Evolutionary conservation across 1,140 invertebrate species (phyloP), one percentile per base, ranked within the genome.

Genomic region (Nixonia krombeini): DNA sequence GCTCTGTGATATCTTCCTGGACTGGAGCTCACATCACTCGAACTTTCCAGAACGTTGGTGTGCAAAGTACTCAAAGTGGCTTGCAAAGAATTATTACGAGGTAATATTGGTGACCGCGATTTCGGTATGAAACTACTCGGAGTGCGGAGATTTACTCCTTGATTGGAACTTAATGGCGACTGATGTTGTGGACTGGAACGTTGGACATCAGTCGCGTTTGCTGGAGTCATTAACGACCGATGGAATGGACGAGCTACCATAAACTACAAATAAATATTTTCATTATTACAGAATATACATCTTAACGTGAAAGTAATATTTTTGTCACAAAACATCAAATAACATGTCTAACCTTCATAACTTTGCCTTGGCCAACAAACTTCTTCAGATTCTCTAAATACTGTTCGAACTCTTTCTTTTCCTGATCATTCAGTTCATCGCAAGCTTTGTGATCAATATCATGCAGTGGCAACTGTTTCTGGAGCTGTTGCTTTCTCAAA

Each of bases 381-480:
- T 82, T 82, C 58, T 86, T 88, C 41, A 89, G 79, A 62, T 87
- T 87, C 12, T 87, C 80, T 6, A 88, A 73, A 73, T 88, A 88
- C 15, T 81, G 78, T 46, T 86, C 73, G 70, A 88, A 86, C 21
- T 90, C 85, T 17, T 85, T 79, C 37, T 87, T 83, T 80, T 92
- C 91, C 28, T 87, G 82, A 44, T 90, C 87, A 1, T 87, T 88
- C 6, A 92, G 82, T 56, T 88, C 85, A 70, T 91, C 89, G 63
- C 87, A 88, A 2, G 86, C 86, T 51, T 85, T 81, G 21, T 87
- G 70, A 80, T 92, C 89, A 40, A 94, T 89, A 79, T 95, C 93
- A 76, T 94, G 92, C 2, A 92, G 86, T 4, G 93, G 93, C 25
- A 95, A 86, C 81, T 95, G 93, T 57, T 92, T 91, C 74, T 93